Base-by-base conservation (phyloP, 2,888 invertebrate genomes). In the Dryomyza anilis region DNA sequence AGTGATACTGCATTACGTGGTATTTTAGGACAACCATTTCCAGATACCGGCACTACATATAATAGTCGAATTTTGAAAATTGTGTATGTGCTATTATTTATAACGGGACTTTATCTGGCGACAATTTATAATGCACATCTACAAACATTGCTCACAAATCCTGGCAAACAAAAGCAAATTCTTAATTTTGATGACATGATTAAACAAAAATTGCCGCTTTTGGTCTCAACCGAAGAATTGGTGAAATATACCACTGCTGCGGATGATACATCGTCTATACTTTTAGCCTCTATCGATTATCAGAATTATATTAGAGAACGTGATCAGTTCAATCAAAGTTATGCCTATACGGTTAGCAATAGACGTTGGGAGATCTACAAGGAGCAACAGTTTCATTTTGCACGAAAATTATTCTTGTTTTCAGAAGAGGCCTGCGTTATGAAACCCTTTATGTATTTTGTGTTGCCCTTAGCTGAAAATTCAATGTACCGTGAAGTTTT, bases 1-100 rank as follows among this genome's bases (percentile, higher is more conserved):
- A 74, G 71, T 27, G 75, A 76, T 27, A 59, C 60, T 0, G 72
- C 75, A 0, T 30, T 75, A 10, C 75, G 77, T 6, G 75, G 75
- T 0, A 19, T 75, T 1, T 14, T 75, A 46, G 77, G 75, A 0
- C 76, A 74, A 53, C 66, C 76, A 2, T 76, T 72, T 33, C 30
- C 56, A 2, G 59, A 55, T 1, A 30, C 23, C 0, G 1, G 52
- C 7, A 23, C 23, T 1, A 12, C 19, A 8, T 12, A 6, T 25
- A 53, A 43, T 0, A 58, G 58, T 10, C 8, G 46, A 2, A 52
- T 33, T 12, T 62, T 64, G 12, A 65, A 68, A 12, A 67, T 64
- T 53, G 67, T 73, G 10, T 73, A 72, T n/a, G 12, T 75, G 1
- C 23, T 71, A 55, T 46, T 75, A 1, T 69, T 68, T 1, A 46